Percentiles rank a stretch among this genome's conserved stretches.
Conservation (phyloP, 2,797 vertebrate species). For the Rachycentron canadum region DNA sequence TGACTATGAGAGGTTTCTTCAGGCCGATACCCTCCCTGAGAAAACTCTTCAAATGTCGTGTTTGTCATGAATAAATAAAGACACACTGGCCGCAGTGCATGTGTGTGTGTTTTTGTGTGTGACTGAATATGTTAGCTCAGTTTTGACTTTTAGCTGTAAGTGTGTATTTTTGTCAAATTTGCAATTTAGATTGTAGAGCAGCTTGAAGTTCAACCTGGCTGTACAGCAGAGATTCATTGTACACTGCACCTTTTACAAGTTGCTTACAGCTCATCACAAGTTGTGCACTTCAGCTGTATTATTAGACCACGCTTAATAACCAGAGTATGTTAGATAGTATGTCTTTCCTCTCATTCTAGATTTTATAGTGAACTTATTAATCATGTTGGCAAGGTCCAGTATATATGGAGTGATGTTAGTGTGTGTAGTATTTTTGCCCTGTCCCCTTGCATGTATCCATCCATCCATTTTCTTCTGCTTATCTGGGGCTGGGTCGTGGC, state of each 20-base stretch:
- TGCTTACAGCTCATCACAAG: neutral
- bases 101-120: conserved; percentile 5
- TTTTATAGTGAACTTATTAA: too few relatives aligned
- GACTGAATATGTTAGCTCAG: neutral
- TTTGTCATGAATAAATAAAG: conserved; percentile 66
- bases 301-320: neutral
- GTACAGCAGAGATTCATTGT: conserved; percentile 17
- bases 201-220: too few relatives aligned
- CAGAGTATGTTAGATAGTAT: too few relatives aligned
- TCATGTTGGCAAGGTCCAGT: neutral
- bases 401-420: neutral
- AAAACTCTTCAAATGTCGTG: conserved; percentile 55
- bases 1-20: conserved; percentile 31
- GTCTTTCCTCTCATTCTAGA: neutral
- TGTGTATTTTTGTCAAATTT: neutral
- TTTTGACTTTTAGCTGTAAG: neutral
- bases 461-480: too few relatives aligned
- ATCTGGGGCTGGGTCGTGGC: too few relatives aligned
- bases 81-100: conserved; percentile 13
- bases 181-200: neutral
- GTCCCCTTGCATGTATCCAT: neutral
- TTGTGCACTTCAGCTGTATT: neutral
- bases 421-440: neutral
- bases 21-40: conserved; percentile 46
- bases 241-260: too few relatives aligned